Conservation (phyloP, 2,888 invertebrate species). For the Drosophila helvetica region DNA sequence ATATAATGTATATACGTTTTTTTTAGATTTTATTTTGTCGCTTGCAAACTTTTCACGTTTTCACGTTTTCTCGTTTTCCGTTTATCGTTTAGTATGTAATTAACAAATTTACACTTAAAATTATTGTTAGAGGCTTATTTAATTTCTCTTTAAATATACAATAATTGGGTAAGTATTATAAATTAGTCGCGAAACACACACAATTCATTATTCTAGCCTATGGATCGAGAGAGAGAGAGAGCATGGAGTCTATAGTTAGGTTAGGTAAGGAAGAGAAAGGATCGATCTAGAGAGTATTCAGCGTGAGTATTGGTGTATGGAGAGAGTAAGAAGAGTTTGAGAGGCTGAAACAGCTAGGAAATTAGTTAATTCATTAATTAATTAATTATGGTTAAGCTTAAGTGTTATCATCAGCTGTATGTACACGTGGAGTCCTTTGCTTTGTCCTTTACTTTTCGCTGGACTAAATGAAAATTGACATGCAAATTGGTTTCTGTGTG, state of each 20-base stretch:
- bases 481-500: slow-evolving; percentile 37
- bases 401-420: slow-evolving; percentile 23
- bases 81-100: slow-evolving; percentile 41
- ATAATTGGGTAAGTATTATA: slow-evolving; percentile 33
- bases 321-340: slow-evolving; percentile 10
- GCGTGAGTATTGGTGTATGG: slow-evolving; percentile 37
- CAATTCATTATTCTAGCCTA: slow-evolving; percentile 81
- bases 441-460: slow-evolving; percentile 43
- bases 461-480: slow-evolving; percentile 66
- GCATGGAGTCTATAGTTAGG: slow-evolving; percentile 20
- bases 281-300: slow-evolving; percentile 30
- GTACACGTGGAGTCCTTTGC: slow-evolving; percentile 27
- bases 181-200: slow-evolving; percentile 46
- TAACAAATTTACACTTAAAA: slow-evolving; percentile 75
- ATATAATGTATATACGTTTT: slow-evolving; percentile 24
- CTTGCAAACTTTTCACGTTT: slow-evolving; percentile 54
- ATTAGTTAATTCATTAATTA: slow-evolving; percentile 29
- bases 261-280: slow-evolving; percentile 20
- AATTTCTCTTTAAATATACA: slow-evolving; percentile 31
- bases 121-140: slow-evolving; percentile 62
- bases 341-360: slow-evolving; percentile 24
- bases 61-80: no score
- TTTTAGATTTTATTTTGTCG: slow-evolving; percentile 38
- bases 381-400: slow-evolving; percentile 29
- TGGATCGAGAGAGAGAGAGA: slow-evolving; percentile 25